A percentile compares a stretch with the other conserved stretches of the same genome.
These are phyloP conservation scores for Lepidocyrtinus sp. DNA, from an alignment of 2,888 invertebrate genomes.

Conservation along the genomic window DNA sequence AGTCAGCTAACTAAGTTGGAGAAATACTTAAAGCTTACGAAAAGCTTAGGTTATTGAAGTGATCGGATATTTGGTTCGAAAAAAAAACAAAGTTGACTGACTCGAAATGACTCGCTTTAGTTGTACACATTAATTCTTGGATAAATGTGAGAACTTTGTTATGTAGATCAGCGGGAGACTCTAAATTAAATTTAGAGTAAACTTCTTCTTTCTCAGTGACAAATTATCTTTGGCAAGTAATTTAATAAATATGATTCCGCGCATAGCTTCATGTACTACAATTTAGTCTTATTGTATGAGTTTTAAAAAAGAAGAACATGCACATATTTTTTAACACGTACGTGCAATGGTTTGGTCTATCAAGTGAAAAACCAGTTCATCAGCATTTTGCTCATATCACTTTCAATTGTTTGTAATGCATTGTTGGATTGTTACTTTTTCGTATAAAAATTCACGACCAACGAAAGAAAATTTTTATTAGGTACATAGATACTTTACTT, in stretches of 20 bases:
- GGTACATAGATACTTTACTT: background rate
- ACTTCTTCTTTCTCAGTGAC: background rate
- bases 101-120: background rate
- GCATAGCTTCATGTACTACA: no score
- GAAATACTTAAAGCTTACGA: background rate
- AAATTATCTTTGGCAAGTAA: background rate
- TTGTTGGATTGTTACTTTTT: background rate
- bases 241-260: background rate
- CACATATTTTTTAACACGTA: no score
- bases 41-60: background rate
- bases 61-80: background rate
- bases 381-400: background rate
- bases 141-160: background rate
- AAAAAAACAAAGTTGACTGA: conserved; percentile 7
- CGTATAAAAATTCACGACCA: background rate
- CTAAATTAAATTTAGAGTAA: background rate
- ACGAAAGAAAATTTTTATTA: background rate
- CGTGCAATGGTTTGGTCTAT: no score
- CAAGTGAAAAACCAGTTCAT: conserved; percentile 5
- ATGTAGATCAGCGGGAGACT: background rate
- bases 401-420: background rate
- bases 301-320: no score
- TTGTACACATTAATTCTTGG: background rate
- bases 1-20: background rate
- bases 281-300: no score